A percentile compares a stretch with the other conserved stretches of the same genome.
phyloP scores from a whole-genome alignment of 2,888 invertebrate genomes.

The Desoria tigrina region DNA sequence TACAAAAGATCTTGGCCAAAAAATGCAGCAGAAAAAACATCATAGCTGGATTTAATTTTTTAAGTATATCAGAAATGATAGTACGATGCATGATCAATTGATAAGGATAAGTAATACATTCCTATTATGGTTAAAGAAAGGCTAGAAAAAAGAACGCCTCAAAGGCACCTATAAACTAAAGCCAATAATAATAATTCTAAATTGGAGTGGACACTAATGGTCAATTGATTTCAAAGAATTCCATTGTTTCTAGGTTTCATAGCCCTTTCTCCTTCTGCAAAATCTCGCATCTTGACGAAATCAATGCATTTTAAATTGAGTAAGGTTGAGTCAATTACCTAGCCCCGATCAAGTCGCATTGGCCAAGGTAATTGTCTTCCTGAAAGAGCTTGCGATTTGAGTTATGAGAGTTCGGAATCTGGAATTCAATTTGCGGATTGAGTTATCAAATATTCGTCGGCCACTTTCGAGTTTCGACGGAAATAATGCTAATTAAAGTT shows the following conservation, averaged over 20 bases:
- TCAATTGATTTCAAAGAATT: not conserved
- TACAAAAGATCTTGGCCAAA: not conserved
- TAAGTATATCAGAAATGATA: too few species aligned
- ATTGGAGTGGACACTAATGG: conserved; percentile 8
- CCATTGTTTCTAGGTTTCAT: not conserved
- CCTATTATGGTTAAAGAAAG: too few species aligned
- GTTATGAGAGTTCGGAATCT: too few species aligned
- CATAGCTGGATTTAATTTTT: too few species aligned
- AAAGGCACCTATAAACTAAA: too few species aligned
- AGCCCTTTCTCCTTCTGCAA: not conserved
- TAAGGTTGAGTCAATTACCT: conserved; percentile 3
- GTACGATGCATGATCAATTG: too few species aligned
- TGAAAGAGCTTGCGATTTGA: not conserved
- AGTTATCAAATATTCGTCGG: too few species aligned
- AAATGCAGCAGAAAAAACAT: not conserved
- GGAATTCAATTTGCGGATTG: too few species aligned
- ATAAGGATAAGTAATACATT: too few species aligned
- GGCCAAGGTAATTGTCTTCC: not conserved
- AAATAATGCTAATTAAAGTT: too few species aligned
- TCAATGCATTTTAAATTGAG: conserved; percentile 5
- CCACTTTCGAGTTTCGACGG: too few species aligned
- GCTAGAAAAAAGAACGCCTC: too few species aligned
- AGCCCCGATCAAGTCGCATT: not conserved
- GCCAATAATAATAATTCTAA: not conserved
- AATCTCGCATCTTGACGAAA: not conserved